Conservation (phyloP, 2,113 vertebrate genomes). For the Otolemur garnettii region DNA sequence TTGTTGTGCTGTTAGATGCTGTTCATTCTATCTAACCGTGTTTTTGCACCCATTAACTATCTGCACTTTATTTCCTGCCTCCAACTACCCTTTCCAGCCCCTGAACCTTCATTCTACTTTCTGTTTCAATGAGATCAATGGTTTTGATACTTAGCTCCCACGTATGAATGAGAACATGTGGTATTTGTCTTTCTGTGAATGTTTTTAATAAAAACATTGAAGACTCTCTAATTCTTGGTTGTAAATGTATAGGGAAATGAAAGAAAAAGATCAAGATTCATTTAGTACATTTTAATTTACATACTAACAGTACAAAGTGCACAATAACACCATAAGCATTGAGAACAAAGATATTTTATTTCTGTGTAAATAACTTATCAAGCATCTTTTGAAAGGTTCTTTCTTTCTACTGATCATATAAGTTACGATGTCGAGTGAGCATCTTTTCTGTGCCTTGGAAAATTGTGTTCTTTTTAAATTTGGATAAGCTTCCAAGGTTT, state of each 20-base stretch:
- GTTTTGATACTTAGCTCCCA: no score
- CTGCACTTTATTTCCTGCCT: no score
- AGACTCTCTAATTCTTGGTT: not conserved
- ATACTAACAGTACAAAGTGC: no score
- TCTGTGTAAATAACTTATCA: conserved; percentile 19
- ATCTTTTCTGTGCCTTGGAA: not conserved
- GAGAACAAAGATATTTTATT: not conserved
- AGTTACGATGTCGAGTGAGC: not conserved
- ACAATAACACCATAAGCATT: not conserved
- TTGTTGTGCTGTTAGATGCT: no score
- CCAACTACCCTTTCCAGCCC: no score
- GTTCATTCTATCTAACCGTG: no score
- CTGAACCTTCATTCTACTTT: no score
- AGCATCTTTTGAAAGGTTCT: not conserved
- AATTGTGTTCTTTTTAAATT: conserved; percentile 1
- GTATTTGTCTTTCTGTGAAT: no score
- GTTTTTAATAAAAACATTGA: not conserved
- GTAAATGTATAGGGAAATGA: not conserved
- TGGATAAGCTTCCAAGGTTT: not conserved
- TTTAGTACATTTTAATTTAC: conserved; percentile 6
- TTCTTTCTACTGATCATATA: not conserved
- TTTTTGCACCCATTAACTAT: no score
- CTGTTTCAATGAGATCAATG: no score
- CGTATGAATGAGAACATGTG: no score
- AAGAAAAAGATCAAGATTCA: not conserved